Conservation (phyloP, 2,113 vertebrate species). For the Herpailurus yagouaroundi region DNA sequence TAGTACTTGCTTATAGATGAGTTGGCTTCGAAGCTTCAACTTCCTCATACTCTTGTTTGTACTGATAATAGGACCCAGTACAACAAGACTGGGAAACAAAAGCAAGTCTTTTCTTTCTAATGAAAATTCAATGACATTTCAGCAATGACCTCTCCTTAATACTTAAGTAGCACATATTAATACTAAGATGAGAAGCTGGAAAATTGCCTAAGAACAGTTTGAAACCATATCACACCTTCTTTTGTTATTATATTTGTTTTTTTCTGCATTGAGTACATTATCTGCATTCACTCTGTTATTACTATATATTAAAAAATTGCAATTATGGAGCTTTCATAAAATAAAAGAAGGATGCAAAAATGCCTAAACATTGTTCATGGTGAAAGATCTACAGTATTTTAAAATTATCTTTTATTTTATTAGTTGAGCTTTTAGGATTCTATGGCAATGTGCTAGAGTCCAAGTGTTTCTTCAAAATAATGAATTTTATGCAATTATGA, state of each 20-base stretch:
- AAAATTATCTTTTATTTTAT: conserved; percentile 70
- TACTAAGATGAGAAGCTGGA: conserved; percentile 35
- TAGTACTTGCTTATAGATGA: conserved; percentile 13
- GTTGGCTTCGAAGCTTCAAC: neutral
- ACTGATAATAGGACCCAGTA: neutral
- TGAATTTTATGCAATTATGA: conserved; percentile 79
- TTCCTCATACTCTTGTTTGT: neutral
- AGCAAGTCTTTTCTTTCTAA: conserved; percentile 44
- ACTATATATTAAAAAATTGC: conserved; percentile 23
- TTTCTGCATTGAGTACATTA: conserved; percentile 12
- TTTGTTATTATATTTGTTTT: conserved; percentile 1
- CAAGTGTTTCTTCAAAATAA: conserved; percentile 76
- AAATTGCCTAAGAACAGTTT: neutral
- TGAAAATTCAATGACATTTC: conserved; percentile 72
- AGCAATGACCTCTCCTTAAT: conserved; percentile 40
- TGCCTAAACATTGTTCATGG: conserved; percentile 1
- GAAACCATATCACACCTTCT: neutral
- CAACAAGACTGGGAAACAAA: conserved; percentile 32
- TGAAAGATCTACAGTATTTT: conserved; percentile 52
- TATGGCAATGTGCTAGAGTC: conserved; percentile 68
- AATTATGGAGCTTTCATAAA: conserved; percentile 30
- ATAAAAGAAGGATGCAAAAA: conserved; percentile 27
- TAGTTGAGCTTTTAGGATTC: conserved; percentile 79
- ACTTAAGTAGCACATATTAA: neutral
- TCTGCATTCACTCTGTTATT: conserved; percentile 25